Base-by-base conservation (phyloP, 2,797 vertebrate genomes). In the Phrynocephalus forsythii region DNA sequence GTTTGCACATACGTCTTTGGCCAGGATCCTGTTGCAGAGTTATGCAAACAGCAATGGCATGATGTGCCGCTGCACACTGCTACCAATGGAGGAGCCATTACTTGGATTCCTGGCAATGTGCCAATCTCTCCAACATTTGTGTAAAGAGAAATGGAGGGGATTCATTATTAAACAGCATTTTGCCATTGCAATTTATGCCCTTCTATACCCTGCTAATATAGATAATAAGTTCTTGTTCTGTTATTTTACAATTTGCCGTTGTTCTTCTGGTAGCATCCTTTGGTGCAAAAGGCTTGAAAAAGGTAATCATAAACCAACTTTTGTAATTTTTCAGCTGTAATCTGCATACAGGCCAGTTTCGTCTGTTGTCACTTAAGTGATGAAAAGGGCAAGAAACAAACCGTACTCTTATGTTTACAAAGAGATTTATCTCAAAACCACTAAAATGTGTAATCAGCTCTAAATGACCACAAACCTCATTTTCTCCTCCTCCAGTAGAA, bases 301-400 rank as follows among this genome's bases (percentile, higher is more conserved):
- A 63, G 28, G 67, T 26, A 18, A 76, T 13, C 86, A 94, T 86
- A 94, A 93, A 90, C 86, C 83, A 63, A 91, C 67, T 91, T 91
- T 87, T 83, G 90, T 79, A 88, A 84, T 68, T 94, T 91, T 87
- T 84, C 68, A 69, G 75, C n/a, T 84, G 83, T 73, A 82, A 44
- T 89, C 86, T 92, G 92, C 72, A 92, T 0, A 16, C 77, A 86
- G 78, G 91, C 84, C 87, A 93, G 84, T 86, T 91, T 96, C 75
- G 92, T 91, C 83, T 94, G 90, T 80, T 94, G 71, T 77, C 92
- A 92, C 91, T 94, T 90, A 93, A 93, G 93, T 52, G 89, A 94
- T 79, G 85, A 56, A 89, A 93, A 87, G 80, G 3, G 0, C 83
- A 94, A 94, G 92, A 84, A 92, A 92, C 87, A 87, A 94, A 89